A percentile compares a stretch with the other conserved stretches of the same genome.
Conservation (phyloP, 2,797 vertebrate species). For the Erpetoichthys calabaricus region DNA sequence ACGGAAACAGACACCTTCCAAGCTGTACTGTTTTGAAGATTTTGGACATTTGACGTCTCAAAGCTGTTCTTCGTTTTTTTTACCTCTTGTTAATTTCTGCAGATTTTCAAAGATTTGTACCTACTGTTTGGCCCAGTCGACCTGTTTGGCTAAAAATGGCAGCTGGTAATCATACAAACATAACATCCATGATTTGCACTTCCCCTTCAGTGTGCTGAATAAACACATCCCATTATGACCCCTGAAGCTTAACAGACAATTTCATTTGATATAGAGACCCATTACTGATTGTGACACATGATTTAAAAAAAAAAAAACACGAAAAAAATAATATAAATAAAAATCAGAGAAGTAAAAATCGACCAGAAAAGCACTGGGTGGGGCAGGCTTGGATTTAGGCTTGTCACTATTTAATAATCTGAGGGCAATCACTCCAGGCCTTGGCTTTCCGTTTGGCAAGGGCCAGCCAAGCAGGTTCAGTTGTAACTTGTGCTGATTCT, state of each 20-base stretch:
- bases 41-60: neutral
- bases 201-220: too few relatives aligned
- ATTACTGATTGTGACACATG: neutral
- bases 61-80: neutral
- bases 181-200: neutral
- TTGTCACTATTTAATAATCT: constrained; percentile 85
- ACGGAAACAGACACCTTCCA: neutral
- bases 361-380: neutral
- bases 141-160: neutral
- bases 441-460: constrained; percentile 97
- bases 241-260: too few relatives aligned
- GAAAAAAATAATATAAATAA: neutral
- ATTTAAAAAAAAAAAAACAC: neutral
- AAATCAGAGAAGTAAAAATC: constrained; percentile 2
- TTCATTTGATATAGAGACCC: too few relatives aligned
- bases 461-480: constrained; percentile 93
- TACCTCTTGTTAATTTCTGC: neutral
- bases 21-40: neutral
- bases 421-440: constrained; percentile 98
- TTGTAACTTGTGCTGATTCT: constrained; percentile 75
- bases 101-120: too few relatives aligned
- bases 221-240: too few relatives aligned
- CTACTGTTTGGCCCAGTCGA: neutral
- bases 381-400: neutral
- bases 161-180: neutral